Base-by-base conservation (phyloP, 2,888 invertebrate species). In the Pandemis corylana region DNA sequence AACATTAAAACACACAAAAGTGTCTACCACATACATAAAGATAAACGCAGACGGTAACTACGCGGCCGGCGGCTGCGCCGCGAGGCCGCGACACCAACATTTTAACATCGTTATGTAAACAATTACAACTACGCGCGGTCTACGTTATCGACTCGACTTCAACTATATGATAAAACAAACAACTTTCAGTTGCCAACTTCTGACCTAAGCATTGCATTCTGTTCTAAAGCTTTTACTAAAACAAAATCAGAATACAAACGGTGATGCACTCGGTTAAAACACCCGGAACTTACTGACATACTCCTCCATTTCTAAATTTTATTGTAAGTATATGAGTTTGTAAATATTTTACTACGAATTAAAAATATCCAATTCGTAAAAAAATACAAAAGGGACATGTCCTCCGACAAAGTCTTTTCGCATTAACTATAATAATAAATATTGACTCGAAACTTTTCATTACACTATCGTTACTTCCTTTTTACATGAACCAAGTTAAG, bases 331-430 rank as follows among this genome's bases (percentile, higher is more conserved):
- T 44, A 69, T 61, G 63, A 63, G 70, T 56, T 71, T 70, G 67
- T 67, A 75, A 73, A 72, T 63, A 72, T 73, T 77, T 78, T 61
- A 78, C 77, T 81, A 82, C 80, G 81, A 84, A 79, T 79, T 77
- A 81, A 80, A 77, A 77, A 77, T 80, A 78, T 81, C 80, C 67
- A 76, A 78, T 84, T 85, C 78, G 83, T 89, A 87, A 89, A 88
- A 89, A 89, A 86, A 87, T 88, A 87, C 83, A 88, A 88, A 88
- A 87, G 80, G 83, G 81, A 81, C 78, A 83, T 81, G 80, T 84
- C 80, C 80, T 78, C 80, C 77, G 75, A 80, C 77, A 73, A 78
- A 74, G 68, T 78, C 77, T 76, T 77, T 80, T 77, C 75, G 76
- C 80, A 75, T 77, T 51, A 56, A 67, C 68, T 72, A 77, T 78